Evolutionary conservation across 2,888 invertebrate species (phyloP).

Genomic region (Lasioglossum figueresi): DNA sequence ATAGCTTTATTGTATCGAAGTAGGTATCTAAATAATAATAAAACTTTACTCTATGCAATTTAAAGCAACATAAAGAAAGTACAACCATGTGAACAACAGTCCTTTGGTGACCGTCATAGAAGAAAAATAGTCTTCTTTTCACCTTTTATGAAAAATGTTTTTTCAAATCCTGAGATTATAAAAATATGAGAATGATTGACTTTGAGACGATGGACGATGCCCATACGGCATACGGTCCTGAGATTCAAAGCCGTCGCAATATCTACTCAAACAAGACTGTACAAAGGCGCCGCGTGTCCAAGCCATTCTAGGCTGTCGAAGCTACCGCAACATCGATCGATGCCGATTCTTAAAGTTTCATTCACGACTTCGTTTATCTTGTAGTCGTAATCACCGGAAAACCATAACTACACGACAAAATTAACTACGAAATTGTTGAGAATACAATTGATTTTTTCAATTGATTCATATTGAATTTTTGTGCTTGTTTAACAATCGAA

Average conservation of each 20-base stretch:
- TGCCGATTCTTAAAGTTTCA: constrained; percentile 8
- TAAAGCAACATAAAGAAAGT: too few relatives aligned
- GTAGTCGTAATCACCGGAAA: not conserved
- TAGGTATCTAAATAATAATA: too few relatives aligned
- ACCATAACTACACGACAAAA: not conserved
- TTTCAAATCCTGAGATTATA: too few relatives aligned
- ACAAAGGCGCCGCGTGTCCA: not conserved
- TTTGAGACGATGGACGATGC: not conserved
- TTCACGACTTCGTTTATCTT: not conserved
- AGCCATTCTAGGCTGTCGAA: not conserved
- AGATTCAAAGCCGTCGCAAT: not conserved
- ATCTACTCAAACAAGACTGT: not conserved
- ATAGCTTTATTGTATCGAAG: too few relatives aligned
- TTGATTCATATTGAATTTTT: not conserved
- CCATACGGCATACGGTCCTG: not conserved
- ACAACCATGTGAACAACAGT: too few relatives aligned
- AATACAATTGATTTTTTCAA: not conserved
- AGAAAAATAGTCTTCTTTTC: too few relatives aligned
- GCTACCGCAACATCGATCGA: not conserved
- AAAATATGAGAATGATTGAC: too few relatives aligned
- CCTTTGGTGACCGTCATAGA: too few relatives aligned
- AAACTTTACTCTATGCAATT: too few relatives aligned
- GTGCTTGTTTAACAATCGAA: not conserved
- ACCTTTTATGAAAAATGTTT: too few relatives aligned
- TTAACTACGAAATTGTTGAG: not conserved